Evolutionary conservation across 2,113 vertebrate genomes (phyloP).

Genomic region (Pterocles orientalis): DNA sequence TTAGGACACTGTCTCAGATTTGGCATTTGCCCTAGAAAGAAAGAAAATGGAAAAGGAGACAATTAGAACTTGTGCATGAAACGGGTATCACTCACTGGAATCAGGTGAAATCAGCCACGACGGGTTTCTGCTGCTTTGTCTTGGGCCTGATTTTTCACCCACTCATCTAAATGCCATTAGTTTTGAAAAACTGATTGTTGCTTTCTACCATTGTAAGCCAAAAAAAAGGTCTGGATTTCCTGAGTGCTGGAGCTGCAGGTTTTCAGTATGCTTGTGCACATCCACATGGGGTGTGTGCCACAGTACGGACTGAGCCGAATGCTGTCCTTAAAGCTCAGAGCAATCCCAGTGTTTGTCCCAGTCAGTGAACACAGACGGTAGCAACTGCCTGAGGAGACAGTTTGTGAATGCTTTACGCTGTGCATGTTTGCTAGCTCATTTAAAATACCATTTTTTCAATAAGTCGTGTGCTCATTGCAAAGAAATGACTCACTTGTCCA

Average conservation of each 20-base stretch:
- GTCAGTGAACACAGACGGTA: not conserved
- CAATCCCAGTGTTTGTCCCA: not conserved
- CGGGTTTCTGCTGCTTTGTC: not conserved
- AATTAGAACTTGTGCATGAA: not conserved
- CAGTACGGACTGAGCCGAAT: not conserved
- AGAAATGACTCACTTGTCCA: conserved; percentile 63
- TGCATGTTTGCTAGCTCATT: accelerated
- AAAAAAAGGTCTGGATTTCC: not conserved
- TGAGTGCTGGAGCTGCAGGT: not conserved
- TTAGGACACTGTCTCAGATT: not conserved
- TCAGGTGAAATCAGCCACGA: not conserved
- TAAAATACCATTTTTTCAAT: accelerated
- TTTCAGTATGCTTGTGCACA: not conserved
- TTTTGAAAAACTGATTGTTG: not conserved
- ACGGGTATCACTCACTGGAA: not conserved
- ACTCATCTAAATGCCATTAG: not conserved
- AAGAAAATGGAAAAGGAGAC: not conserved
- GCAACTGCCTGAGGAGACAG: not conserved
- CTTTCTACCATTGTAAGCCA: not conserved
- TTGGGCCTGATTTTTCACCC: not conserved
- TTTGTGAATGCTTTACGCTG: accelerated
- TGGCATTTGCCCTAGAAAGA: conserved; percentile 3
- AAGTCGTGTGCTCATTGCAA: not conserved
- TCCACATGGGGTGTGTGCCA: not conserved
- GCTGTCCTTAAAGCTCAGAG: not conserved